Evolutionary conservation across 2,888 invertebrate genomes (phyloP).

Genomic region (Ganaspis brasiliensis): DNA sequence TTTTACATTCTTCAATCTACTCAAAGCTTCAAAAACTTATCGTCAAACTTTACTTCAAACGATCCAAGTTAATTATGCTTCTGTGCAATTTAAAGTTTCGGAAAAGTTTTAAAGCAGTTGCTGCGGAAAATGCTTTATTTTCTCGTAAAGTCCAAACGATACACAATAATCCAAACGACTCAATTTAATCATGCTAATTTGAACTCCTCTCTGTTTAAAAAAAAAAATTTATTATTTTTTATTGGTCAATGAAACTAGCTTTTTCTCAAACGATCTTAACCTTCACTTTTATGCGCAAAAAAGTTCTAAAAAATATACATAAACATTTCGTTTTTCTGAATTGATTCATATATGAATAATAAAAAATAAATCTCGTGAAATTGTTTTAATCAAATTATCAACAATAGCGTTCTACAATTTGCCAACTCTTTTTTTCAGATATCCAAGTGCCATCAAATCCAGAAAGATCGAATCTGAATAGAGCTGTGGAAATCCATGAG

Average conservation of each 20-base stretch:
- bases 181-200: constrained; percentile 8
- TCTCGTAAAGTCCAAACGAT: neutral
- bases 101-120: constrained; percentile 17
- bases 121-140: constrained; percentile 12
- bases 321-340: too few species aligned
- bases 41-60: neutral
- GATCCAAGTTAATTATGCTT: constrained; percentile 16
- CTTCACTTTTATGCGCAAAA: too few species aligned
- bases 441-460: constrained; percentile 30
- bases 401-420: too few species aligned
- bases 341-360: too few species aligned
- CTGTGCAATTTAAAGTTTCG: constrained; percentile 23
- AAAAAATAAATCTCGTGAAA: too few species aligned
- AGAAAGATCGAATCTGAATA: constrained; percentile 26
- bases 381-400: too few species aligned
- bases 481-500: constrained; percentile 16
- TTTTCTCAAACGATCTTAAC: too few species aligned
- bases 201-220: neutral
- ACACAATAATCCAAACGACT: neutral
- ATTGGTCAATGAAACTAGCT: neutral
- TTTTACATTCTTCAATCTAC: neutral
- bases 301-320: too few species aligned
- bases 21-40: neutral
- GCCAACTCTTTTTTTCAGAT: constrained; percentile 4
- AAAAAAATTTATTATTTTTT: neutral